Percentiles rank a stretch among this genome's conserved stretches.
phyloP scores from a whole-genome alignment of 2,797 vertebrate species.

The Graptemys geographica region DNA sequence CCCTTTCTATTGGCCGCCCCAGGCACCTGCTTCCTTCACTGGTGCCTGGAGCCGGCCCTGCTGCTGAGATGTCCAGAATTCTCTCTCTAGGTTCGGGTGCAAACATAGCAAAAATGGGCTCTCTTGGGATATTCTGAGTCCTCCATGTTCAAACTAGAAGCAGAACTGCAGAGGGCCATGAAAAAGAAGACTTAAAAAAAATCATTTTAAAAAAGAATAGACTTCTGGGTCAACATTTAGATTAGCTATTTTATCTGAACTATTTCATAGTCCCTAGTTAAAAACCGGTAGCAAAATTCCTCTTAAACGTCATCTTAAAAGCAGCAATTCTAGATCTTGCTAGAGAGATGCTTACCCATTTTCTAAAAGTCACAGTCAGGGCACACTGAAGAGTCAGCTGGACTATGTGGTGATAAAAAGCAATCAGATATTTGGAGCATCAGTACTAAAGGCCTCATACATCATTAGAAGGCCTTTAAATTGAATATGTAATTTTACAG shows the following conservation, averaged over 20 bases:
- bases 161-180: neutral
- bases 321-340: neutral
- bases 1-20: no score
- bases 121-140: neutral
- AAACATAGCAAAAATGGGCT: neutral
- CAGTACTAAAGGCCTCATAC: neutral
- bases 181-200: neutral
- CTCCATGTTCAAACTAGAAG: neutral
- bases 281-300: neutral
- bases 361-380: rapidly evolving
- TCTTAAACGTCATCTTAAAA: neutral
- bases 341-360: neutral
- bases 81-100: neutral
- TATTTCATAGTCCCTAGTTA: neutral
- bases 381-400: neutral
- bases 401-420: neutral
- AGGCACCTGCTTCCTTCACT: no score
- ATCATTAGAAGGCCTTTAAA: neutral
- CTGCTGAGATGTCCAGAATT: neutral
- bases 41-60: neutral
- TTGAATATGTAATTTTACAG: neutral
- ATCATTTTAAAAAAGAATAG: neutral
- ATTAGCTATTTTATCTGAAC: neutral
- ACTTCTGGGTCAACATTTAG: neutral
- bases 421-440: neutral